Base-by-base conservation (phyloP, 2,888 invertebrate genomes). In the Idaea biselata region DNA sequence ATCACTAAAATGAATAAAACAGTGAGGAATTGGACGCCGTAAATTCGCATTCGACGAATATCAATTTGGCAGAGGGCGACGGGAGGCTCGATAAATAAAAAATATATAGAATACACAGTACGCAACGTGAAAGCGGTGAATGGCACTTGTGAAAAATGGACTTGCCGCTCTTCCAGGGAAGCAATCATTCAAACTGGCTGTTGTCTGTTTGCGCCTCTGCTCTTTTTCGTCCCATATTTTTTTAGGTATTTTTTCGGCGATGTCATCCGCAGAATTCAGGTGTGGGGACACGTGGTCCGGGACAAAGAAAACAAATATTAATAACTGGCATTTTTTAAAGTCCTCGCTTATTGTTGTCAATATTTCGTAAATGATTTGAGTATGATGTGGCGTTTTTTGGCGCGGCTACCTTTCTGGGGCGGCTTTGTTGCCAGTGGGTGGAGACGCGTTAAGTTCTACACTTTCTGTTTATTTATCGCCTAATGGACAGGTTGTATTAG, bases 91-190 rank as follows among this genome's bases (percentile, higher is more conserved):
- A 89, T 89, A 91, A 90, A 91, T 88, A 90, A 91, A 89, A 83
- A 86, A 87, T 81, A 89, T 88, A 87, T 84, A 88, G 86, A 87
- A 89, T 87, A 91, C 83, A 88, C 83, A 84, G 88, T 85, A 86
- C 87, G 84, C 81, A 87, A 87, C 87, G 86, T 88, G 88, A 88
- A 91, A 89, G 89, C 91, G 84, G 87, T 87, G 91, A 92, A 92
- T 92, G 91, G 91, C 92, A 92, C 92, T 92, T 88, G 91, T 92
- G 92, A 92, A 92, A 92, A 92, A 92, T 92, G 92, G 92, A 92
- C 92, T 91, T 88, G 88, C 89, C 91, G 88, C 91, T 90, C 91
- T 91, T 91, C 87, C 89, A 87, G 91, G 85, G 91, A 91, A 91
- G 90, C 91, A 90, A 92, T 92, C 92, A 92, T 92, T 92, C 92